Evolutionary conservation across 2,797 vertebrate species (phyloP).

Genomic region (Sparus aurata): DNA sequence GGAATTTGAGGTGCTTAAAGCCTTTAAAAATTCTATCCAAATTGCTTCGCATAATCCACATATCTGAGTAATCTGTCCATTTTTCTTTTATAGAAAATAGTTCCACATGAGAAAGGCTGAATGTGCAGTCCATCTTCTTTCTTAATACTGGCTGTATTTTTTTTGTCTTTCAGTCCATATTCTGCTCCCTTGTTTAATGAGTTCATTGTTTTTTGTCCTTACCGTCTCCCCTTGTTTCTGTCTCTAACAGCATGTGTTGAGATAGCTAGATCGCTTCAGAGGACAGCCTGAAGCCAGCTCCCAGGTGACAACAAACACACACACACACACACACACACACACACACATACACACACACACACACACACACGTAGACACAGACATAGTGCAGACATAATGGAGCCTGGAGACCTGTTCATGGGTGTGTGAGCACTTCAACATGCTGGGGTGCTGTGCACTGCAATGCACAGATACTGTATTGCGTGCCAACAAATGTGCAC

Average conservation of each 20-base stretch:
- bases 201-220: not conserved
- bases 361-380: not conserved
- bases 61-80: too few relatives aligned
- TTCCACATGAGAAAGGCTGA: not conserved
- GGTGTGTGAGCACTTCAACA: not conserved
- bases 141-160: not conserved
- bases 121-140: not conserved
- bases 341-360: not conserved
- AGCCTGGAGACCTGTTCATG: not conserved
- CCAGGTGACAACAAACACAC: conserved; percentile 28
- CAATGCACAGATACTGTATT: not conserved
- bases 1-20: too few relatives aligned
- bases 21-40: too few relatives aligned
- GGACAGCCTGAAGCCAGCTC: conserved; percentile 48
- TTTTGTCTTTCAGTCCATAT: not conserved
- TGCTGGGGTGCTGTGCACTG: not conserved
- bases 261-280: conserved; percentile 42
- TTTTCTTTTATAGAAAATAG: not conserved
- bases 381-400: not conserved
- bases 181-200: not conserved
- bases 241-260: conserved; percentile 30
- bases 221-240: conserved; percentile 13
- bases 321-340: not conserved
- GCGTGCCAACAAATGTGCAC: not conserved
- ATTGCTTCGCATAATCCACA: too few relatives aligned